phyloP scores from a whole-genome alignment of 2,888 invertebrate species.

The Coecobrya sp. region DNA sequence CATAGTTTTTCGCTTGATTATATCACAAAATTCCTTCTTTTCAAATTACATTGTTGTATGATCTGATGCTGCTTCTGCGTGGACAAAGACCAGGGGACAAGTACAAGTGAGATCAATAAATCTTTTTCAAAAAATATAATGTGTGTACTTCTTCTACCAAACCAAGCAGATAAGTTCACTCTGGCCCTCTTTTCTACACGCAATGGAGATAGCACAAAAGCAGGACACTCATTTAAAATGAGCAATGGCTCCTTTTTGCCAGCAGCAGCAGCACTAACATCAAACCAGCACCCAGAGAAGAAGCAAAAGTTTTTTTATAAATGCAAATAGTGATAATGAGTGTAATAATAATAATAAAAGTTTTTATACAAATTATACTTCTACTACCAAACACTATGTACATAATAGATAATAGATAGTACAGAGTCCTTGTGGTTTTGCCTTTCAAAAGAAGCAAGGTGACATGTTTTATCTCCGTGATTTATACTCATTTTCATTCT shows the following conservation, averaged over 20 bases:
- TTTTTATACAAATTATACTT: conserved; percentile 55
- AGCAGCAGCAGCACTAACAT: conserved; percentile 21
- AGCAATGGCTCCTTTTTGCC: conserved; percentile 60
- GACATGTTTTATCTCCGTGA: conserved; percentile 75
- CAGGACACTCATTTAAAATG: conserved; percentile 63
- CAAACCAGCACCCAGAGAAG: conserved; percentile 6
- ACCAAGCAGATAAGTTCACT: conserved; percentile 36
- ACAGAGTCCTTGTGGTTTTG: conserved; percentile 69
- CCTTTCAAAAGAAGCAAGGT: conserved; percentile 58
- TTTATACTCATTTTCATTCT: conserved; percentile 72
- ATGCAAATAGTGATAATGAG: conserved; percentile 48
- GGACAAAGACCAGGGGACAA: conserved; percentile 50
- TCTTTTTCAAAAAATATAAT: conserved; percentile 59
- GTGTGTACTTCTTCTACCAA: conserved; percentile 3
- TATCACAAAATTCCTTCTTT: conserved; percentile 65
- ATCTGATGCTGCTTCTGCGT: background rate
- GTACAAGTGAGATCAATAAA: conserved; percentile 78
- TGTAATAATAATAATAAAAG: conserved; percentile 53
- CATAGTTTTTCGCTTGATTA: conserved; percentile 49
- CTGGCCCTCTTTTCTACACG: conserved; percentile 41
- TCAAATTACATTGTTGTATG: conserved; percentile 12
- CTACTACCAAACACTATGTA: background rate
- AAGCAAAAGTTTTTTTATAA: conserved; percentile 19
- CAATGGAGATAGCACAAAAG: background rate
- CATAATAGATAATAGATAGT: background rate